Percentiles rank a stretch among this genome's conserved stretches.
Conservation (phyloP, 2,797 vertebrate species). For the Pseudopleuronectes americanus region DNA sequence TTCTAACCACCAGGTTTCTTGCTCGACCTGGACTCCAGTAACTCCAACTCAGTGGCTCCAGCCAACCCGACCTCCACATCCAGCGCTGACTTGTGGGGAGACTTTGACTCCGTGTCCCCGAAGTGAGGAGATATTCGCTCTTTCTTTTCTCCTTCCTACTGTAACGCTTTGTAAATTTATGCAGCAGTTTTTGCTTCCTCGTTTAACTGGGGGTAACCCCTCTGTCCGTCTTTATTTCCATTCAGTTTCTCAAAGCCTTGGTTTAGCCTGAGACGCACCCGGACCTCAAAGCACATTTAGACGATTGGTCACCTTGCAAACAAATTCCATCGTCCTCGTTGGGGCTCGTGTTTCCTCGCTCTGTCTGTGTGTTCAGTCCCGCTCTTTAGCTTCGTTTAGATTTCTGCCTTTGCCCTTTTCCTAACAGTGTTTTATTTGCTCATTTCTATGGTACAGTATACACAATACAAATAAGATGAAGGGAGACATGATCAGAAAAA, state of each 20-base stretch:
- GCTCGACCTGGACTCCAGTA: slow-evolving; percentile 89
- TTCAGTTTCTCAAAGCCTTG: slow-evolving; percentile 35
- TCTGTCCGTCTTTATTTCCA: slow-evolving; percentile 32
- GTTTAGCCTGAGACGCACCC: slow-evolving; percentile 23
- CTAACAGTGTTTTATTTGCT: slow-evolving; percentile 37
- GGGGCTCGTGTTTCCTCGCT: background rate
- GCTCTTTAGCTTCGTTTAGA: slow-evolving; percentile 14
- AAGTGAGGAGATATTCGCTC: slow-evolving; percentile 79
- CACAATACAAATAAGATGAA: slow-evolving; percentile 45
- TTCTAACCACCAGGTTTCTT: slow-evolving; percentile 83
- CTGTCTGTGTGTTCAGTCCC: background rate
- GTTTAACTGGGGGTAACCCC: slow-evolving; percentile 49
- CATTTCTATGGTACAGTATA: slow-evolving; percentile 43
- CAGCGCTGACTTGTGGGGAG: slow-evolving; percentile 90
- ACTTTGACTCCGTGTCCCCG: slow-evolving; percentile 89
- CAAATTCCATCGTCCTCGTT: background rate
- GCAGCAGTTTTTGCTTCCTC: slow-evolving; percentile 62
- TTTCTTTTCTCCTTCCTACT: slow-evolving; percentile 15
- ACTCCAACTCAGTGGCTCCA: slow-evolving; percentile 80
- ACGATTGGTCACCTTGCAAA: slow-evolving; percentile 12
- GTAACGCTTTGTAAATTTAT: slow-evolving; percentile 69
- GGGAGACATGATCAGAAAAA: slow-evolving; percentile 42
- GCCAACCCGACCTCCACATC: slow-evolving; percentile 62
- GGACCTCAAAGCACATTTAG: slow-evolving; percentile 18
- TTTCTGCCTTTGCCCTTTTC: slow-evolving; percentile 15